Evolutionary conservation across 2,113 vertebrate genomes (phyloP).

Genomic region (Numenius arquata): DNA sequence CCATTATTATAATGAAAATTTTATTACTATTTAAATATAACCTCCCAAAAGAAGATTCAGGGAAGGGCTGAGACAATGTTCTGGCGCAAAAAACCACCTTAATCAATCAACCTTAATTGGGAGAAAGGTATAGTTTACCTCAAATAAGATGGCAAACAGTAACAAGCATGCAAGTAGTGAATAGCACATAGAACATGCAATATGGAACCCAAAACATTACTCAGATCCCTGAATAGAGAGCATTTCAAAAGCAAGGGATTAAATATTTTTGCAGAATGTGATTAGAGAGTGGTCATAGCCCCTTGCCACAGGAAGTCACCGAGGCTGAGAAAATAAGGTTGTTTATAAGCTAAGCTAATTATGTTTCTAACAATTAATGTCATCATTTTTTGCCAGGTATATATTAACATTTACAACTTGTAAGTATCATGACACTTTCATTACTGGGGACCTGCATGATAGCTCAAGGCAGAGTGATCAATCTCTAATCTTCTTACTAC

Average conservation of each 20-base stretch:
- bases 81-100: neutral
- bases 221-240: neutral
- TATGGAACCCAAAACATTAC: neutral
- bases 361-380: neutral
- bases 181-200: neutral
- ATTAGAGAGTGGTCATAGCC: neutral
- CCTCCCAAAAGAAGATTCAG: fast-evolving
- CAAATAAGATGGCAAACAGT: neutral
- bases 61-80: neutral
- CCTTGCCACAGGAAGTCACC: neutral
- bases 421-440: neutral
- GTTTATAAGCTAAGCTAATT: neutral
- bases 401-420: neutral
- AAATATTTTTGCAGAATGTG: neutral
- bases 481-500: neutral
- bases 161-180: neutral
- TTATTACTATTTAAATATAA: neutral
- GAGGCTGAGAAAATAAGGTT: neutral
- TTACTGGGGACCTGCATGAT: neutral
- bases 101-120: neutral
- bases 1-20: neutral
- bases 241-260: neutral
- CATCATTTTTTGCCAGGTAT: neutral
- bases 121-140: neutral
- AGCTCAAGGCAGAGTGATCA: neutral